Base-by-base conservation (phyloP, 2,888 invertebrate species). In the Gibbula magus region DNA sequence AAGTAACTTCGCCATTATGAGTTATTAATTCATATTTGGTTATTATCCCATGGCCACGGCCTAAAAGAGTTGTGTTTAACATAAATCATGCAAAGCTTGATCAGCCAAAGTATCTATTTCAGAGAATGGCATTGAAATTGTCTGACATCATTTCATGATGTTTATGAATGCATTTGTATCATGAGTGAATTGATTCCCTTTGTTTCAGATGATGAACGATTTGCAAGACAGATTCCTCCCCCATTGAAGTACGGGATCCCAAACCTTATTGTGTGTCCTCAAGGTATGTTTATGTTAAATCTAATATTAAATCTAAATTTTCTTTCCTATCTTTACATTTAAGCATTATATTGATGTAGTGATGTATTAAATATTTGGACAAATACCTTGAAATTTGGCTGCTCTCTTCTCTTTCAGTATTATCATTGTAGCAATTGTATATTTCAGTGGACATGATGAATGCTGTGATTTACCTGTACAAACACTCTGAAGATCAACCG, bases 221-320 rank as follows among this genome's bases (percentile, higher is more conserved):
- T 86, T 10, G 54, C 81, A 7, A 79, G 87, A 73, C 75, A 61
- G 8, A 61, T 87, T 18, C 86, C 87, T 45, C 78, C 83, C 51
- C 80, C 75, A 25, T 81, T 88, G 51, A 81, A 81, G 45, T 77
- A 66, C 75, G 87, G 86, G 20, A 78, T 81, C 75, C 89, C 89
- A 56, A 88, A 90, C 81, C 81, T 90, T 20, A 83, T 90, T 25
- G 83, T 88, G 20, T 88, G 88, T 77, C 83, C 84, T 8, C 79
- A 82, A 70, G 84, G 86, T 86, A 45, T 79, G 80, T n/a, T 56
- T 25, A 5, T 18, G 7, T 16, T 56, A 22, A 10, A n/a, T 56
- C 22, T 8, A 54, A 54, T 22, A 3, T 54, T 54, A n/a, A 10
- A 4, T 10, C 54, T 54, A 2, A 54, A 22, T 4, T 54, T 4